Base-by-base conservation (phyloP, 2,797 vertebrate species). In the Rhynchotus rufescens region DNA sequence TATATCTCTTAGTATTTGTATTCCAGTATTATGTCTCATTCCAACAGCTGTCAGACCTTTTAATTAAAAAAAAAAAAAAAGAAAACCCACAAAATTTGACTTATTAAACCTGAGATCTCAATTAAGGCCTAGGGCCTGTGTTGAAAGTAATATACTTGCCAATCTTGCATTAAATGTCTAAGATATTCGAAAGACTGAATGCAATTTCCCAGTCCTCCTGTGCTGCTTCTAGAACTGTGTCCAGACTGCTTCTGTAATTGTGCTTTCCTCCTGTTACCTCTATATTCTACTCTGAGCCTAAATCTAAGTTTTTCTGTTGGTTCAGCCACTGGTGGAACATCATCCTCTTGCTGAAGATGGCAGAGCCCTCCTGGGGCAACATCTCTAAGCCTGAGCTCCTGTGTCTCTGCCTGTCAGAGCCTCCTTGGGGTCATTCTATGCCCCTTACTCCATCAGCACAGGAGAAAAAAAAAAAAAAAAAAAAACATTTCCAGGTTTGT, bases 311-410 rank as follows among this genome's bases (percentile, higher is more conserved):
- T 7, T 5, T 69, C 25, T 32, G 23, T 15, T 34, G 4, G 2
- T 28, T 44, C 30, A 81, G 56, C 23, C 0, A 0, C 1, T 61
- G 20, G 8, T 84, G 22, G 65, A 75, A 65, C 9, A 19, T 61
- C 42, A 59, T 5, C 2, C 4, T 30, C 7, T n/a, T 34, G 23
- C 13, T 84, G 59, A 75, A 32, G 52, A 38, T n/a, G 12, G 38
- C 69, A 73, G 17, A 22, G 30, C 61, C 15, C 32, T 66, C 38
- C 60, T n/a, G 2, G 4, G 62, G 15, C 15, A 57, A 49, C 23
- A n/a, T 0, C 2, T 1, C 0, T 66, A 64, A 10, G 25, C 22
- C 17, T 45, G 12, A 51, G 49, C 12, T 32, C 21, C 38, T 28
- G 15, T 65, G 21, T 5, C 17, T 80, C 22, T 66, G 14, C 23